Conservation (phyloP, 2,888 invertebrate genomes). For the Cerastis leucographa region DNA sequence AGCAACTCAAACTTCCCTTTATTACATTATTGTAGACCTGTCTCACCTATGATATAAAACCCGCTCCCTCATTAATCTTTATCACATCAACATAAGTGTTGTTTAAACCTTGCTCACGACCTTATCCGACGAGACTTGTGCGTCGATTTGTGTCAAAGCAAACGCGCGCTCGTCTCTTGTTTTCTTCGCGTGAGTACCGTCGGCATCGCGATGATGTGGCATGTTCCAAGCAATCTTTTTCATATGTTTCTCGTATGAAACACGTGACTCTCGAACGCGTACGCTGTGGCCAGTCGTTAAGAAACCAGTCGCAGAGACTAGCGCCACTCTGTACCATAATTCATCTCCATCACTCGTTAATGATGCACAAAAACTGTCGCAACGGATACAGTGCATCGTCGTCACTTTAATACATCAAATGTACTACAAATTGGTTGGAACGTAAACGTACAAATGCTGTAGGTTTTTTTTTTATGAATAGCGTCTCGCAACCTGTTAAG, state of each 20-base stretch:
- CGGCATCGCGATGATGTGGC: neutral
- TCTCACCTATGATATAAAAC: constrained; percentile 32
- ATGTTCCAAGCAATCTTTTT: neutral
- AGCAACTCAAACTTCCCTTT: constrained; percentile 6
- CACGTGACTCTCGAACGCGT: neutral
- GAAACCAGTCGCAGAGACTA: constrained; percentile 49
- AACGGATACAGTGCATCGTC: constrained; percentile 40
- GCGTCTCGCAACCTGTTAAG: no score
- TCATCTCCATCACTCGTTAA: constrained; percentile 61
- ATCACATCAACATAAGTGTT: constrained; percentile 39
- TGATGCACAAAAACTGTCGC: constrained; percentile 56
- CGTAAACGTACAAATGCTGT: constrained; percentile 8
- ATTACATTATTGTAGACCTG: constrained; percentile 15
- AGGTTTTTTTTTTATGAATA: no score
- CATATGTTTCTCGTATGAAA: neutral
- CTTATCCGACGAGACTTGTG: neutral
- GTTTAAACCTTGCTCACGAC: constrained; percentile 7
- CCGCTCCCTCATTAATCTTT: constrained; percentile 54
- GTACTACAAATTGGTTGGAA: constrained; percentile 41
- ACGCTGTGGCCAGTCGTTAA: neutral
- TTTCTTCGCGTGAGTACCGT: neutral
- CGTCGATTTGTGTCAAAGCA: neutral
- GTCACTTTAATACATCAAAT: constrained; percentile 36
- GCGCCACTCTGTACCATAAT: constrained; percentile 53
- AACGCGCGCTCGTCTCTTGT: neutral